A percentile compares a stretch with the other conserved stretches of the same genome.
Conservation (phyloP, 2,797 vertebrate species). For the Chloroceryle amazona region DNA sequence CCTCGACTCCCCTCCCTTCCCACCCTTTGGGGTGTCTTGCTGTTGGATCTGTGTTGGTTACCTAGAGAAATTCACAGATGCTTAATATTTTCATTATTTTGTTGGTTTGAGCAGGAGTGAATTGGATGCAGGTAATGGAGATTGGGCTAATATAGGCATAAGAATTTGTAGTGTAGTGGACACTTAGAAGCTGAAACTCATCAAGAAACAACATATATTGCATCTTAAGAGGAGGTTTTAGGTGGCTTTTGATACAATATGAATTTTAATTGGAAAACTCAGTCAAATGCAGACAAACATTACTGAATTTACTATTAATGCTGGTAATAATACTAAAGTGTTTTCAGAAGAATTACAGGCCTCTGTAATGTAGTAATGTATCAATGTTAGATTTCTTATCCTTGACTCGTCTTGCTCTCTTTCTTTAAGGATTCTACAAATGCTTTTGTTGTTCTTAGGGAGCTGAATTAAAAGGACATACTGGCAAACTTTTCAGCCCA, state of each 20-base stretch:
- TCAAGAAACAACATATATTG: background rate
- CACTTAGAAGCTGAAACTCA: background rate
- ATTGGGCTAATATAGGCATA: background rate
- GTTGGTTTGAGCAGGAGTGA: background rate
- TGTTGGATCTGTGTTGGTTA: background rate
- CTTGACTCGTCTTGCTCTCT: background rate
- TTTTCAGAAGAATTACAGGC: background rate
- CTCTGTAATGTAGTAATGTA: background rate
- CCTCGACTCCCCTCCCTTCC: accelerated
- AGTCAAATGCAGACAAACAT: background rate
- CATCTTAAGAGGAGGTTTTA: background rate
- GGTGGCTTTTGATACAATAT: background rate
- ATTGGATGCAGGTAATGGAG: background rate
- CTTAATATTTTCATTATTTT: background rate
- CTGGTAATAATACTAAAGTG: background rate
- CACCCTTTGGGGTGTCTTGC: background rate
- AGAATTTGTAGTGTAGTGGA: background rate
- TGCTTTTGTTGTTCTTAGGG: background rate
- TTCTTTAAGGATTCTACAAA: background rate
- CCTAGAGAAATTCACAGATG: background rate
- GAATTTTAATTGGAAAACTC: background rate
- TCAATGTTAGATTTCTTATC: background rate
- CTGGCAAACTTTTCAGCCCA: background rate
- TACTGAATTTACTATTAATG: background rate
- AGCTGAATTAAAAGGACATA: background rate